Base-by-base conservation (phyloP, 1,140 invertebrate genomes). In the Papilio polytes region DNA sequence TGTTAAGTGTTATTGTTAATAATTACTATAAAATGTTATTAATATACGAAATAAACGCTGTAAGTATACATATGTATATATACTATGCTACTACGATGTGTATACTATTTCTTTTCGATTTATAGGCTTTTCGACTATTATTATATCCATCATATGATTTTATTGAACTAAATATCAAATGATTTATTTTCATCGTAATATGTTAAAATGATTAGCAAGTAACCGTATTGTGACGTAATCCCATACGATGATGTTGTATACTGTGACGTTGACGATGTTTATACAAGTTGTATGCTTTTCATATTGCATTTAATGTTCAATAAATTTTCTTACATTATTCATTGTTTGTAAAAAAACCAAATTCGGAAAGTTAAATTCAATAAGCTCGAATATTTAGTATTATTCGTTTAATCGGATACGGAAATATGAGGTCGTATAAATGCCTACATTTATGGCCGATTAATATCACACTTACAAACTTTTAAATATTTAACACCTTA, bases 191-290 rank as follows among this genome's bases (percentile, higher is more conserved):
- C 4, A 15, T 26, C 59, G 59, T 26, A 63, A 70, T 31, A 70
- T 70, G 63, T 70, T 70, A 70, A 70, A 70, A 31, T 70, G 22
- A 36, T 70, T 66, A 66, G 59, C 63, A 70, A 13, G 63, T 70
- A 70, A 70, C 63, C 63, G 13, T 70, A 70, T 70, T 70, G 63
- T 70, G 63, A 70, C 63, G 26, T 70, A 70, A 12, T 56, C 26
- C 13, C 18, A 63, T 10, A 63, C 12, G 12, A 63, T 63, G 26
- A 70, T 15, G 63, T 31, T 13, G 63, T 70, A 36, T 36, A 70
- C 26, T 66, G 3, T 36, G 63, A 70, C 63, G 63, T 36, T 70
- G 8, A 70, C 6, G 63, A 3, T 70, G 13, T 31, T 26, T 4
- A 63, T 31, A 70, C 22, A 70, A 70, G 6, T 31, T 31, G 26